Evolutionary conservation across 2,888 invertebrate species (phyloP).

Genomic region (Rotaria magnacalcarata): DNA sequence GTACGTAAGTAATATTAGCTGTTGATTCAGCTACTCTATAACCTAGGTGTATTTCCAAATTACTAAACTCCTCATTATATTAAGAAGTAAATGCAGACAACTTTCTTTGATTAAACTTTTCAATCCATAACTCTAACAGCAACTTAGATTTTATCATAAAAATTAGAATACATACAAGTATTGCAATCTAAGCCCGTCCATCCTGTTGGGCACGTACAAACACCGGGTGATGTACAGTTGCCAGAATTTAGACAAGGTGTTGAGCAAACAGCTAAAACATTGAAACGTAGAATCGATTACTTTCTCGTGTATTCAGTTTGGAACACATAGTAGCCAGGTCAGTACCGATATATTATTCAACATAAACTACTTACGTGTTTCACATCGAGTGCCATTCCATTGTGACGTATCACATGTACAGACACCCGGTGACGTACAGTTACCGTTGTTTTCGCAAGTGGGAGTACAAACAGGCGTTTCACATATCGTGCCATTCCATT

Average conservation of each 20-base stretch:
- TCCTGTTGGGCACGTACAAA: not conserved
- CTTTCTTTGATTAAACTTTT: too few species aligned
- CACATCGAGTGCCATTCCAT: not conserved
- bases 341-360: too few species aligned
- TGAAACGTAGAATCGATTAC: too few species aligned
- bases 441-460: not conserved
- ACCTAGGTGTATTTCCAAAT: too few species aligned
- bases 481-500: not conserved
- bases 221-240: not conserved
- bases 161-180: not conserved
- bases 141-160: too few species aligned
- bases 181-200: not conserved
- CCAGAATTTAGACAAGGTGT: not conserved
- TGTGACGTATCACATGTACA: not conserved
- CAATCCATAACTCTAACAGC: too few species aligned
- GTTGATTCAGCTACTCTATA: too few species aligned
- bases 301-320: too few species aligned
- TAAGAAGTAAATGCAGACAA: too few species aligned
- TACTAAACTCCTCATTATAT: too few species aligned
- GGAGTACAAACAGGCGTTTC: not conserved
- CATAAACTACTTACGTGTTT: not conserved
- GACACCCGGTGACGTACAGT: not conserved
- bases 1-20: too few species aligned
- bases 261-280: too few species aligned
- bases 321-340: not conserved